These are phyloP conservation scores for Pseudococcus viburni DNA, from an alignment of 2,888 invertebrate genomes.

Conservation along the genomic window DNA sequence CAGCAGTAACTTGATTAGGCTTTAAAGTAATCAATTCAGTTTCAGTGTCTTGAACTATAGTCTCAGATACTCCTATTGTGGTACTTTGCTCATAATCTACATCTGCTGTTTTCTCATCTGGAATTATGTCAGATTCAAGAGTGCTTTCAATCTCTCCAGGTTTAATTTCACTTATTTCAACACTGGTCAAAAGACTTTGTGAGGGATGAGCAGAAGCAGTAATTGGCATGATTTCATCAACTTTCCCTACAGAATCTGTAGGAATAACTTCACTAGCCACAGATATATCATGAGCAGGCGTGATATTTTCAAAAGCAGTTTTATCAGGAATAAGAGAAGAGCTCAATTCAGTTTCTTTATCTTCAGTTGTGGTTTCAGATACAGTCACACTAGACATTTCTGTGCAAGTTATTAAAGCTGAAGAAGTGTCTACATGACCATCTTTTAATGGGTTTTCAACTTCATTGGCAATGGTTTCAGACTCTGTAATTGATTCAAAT, in stretches of 20 bases:
- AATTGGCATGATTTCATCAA: conserved; percentile 69
- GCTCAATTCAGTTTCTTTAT: conserved; percentile 62
- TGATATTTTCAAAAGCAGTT: conserved; percentile 72
- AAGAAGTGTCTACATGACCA: conserved; percentile 68
- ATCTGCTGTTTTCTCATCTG: conserved; percentile 69
- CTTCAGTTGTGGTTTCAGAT: conserved; percentile 72
- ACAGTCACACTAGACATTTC: conserved; percentile 71
- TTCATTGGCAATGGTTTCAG: conserved; percentile 69
- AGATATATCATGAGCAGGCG: conserved; percentile 71
- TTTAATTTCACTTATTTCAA: conserved; percentile 57
- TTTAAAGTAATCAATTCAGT: conserved; percentile 67
- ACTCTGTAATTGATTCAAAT: conserved; percentile 67
- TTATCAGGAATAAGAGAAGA: conserved; percentile 74
- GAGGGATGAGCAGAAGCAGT: background rate
- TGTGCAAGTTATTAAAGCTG: conserved; percentile 71
- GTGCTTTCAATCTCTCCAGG: conserved; percentile 76
- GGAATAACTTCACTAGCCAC: conserved; percentile 71
- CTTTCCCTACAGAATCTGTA: conserved; percentile 68
- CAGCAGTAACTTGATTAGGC: conserved; percentile 68
- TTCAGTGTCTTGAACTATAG: conserved; percentile 71
- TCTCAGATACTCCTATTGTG: conserved; percentile 70
- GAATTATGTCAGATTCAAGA: background rate
- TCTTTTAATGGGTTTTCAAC: conserved; percentile 68
- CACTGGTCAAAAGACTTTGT: conserved; percentile 5
- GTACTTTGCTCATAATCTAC: conserved; percentile 69